Conservation (phyloP, 2,797 vertebrate species). For the Siniperca scherzeri region DNA sequence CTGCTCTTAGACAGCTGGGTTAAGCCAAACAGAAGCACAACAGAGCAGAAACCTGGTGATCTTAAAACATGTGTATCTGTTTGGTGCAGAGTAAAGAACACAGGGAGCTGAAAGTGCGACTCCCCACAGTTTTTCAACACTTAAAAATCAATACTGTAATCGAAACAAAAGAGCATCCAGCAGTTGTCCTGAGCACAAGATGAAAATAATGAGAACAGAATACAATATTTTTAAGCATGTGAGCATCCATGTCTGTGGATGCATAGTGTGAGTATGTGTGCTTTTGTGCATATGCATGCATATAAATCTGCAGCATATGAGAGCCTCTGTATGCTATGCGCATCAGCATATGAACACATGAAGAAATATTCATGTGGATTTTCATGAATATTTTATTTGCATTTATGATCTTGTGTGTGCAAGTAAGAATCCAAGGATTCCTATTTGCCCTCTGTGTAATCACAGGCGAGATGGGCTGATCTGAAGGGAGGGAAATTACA, state of each 20-base stretch:
- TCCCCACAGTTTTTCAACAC: constrained; percentile 30
- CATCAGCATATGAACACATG: constrained; percentile 17
- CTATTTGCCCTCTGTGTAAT: constrained; percentile 50
- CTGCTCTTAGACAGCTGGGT: constrained; percentile 11
- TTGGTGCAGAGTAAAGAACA: constrained; percentile 34
- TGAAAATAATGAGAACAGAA: constrained; percentile 42
- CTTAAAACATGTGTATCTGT: constrained; percentile 34
- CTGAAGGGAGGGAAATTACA: constrained; percentile 40
- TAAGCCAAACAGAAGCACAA: constrained; percentile 18
- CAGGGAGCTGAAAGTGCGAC: constrained; percentile 12
- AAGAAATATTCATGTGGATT: constrained; percentile 4
- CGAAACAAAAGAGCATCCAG: constrained; percentile 50
- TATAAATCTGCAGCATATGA: constrained; percentile 18
- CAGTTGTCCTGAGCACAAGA: constrained; percentile 13
- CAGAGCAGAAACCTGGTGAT: constrained; percentile 18
- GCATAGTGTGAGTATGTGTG: not conserved
- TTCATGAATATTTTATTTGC: constrained; percentile 71
- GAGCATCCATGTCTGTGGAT: not conserved
- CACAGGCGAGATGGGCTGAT: constrained; percentile 45
- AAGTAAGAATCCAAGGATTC: constrained; percentile 59
- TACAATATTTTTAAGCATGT: constrained; percentile 7
- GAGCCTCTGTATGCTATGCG: not conserved
- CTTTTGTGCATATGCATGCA: constrained; percentile 5
- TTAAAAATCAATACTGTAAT: constrained; percentile 57
- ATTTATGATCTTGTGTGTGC: constrained; percentile 41